A percentile compares a stretch with the other conserved stretches of the same genome.
These are phyloP conservation scores for Corvus moneduloides DNA, from an alignment of 2,113 vertebrate genomes.

Conservation along the genomic window DNA sequence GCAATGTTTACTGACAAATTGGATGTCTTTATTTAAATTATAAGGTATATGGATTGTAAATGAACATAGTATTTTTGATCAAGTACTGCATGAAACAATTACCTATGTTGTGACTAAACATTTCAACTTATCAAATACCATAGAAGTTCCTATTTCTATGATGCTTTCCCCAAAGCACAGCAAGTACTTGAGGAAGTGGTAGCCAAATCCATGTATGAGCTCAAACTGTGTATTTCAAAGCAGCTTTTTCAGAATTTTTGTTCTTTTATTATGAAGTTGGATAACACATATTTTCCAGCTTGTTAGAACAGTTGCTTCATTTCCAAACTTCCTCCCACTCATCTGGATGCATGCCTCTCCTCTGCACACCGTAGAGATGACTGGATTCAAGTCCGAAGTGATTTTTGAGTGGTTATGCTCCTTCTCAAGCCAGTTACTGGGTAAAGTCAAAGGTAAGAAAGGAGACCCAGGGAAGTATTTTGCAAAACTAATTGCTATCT, in stretches of 20 bases:
- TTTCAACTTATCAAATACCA: neutral
- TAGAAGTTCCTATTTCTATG: neutral
- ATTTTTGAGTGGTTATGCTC: neutral
- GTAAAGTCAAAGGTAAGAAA: neutral
- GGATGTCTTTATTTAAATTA: neutral
- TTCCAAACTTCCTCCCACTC: neutral
- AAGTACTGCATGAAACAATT: neutral
- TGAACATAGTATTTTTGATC: neutral
- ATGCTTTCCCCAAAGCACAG: neutral
- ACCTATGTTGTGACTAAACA: neutral
- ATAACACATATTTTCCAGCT: neutral
- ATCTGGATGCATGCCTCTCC: rapidly evolving
- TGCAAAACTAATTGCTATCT: neutral
- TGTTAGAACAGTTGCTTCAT: neutral
- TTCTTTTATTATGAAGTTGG: neutral
- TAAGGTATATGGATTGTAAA: neutral
- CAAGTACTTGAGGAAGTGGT: neutral
- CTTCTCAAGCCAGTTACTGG: neutral
- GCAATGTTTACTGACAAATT: neutral
- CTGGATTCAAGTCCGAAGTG: rapidly evolving
- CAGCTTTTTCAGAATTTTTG: neutral
- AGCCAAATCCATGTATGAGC: neutral
- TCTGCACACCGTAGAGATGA: neutral
- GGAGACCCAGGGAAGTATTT: neutral
- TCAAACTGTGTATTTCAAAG: neutral